Conservation (phyloP, 2,888 invertebrate species). For the Phaedon cochleariae region DNA sequence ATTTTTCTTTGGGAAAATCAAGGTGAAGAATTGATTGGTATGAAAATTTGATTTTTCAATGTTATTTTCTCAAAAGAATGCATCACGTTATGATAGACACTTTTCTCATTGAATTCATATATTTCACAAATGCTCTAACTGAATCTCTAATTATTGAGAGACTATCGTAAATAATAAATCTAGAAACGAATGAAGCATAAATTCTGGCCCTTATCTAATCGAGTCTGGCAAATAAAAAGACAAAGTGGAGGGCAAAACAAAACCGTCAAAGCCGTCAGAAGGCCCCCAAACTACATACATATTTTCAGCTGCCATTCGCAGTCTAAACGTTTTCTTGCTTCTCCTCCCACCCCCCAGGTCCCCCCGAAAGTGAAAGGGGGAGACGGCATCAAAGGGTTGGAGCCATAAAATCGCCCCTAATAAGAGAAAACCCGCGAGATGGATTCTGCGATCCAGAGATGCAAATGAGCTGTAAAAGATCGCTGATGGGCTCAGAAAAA, state of each 20-base stretch:
- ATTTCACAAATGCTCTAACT: neutral
- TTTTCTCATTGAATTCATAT: too few relatives aligned
- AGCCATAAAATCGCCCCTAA: constrained; percentile 34
- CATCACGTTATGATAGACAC: too few relatives aligned
- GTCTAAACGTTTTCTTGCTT: constrained; percentile 25
- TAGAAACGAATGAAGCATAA: constrained; percentile 8
- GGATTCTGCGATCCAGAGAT: constrained; percentile 60
- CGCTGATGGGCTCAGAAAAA: constrained; percentile 53
- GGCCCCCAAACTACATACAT: constrained; percentile 21
- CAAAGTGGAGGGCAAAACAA: constrained; percentile 33
- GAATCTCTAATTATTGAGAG: neutral
- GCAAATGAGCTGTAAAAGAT: constrained; percentile 63
- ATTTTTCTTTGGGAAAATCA: too few relatives aligned
- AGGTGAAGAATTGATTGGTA: too few relatives aligned
- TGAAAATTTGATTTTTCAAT: too few relatives aligned
- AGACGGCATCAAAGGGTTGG: neutral
- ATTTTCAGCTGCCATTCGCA: constrained; percentile 39
- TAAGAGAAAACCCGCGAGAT: constrained; percentile 58
- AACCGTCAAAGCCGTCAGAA: constrained; percentile 28
- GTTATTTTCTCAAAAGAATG: too few relatives aligned
- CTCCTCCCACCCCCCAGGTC: neutral
- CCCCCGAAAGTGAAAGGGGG: neutral
- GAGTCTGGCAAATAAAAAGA: constrained; percentile 30
- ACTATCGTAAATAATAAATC: neutral
- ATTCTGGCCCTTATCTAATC: constrained; percentile 26